Evolutionary conservation across 2,113 vertebrate genomes (phyloP), one percentile per base, ranked within the genome.

Genomic region (Psilopogon haemacephalus): DNA sequence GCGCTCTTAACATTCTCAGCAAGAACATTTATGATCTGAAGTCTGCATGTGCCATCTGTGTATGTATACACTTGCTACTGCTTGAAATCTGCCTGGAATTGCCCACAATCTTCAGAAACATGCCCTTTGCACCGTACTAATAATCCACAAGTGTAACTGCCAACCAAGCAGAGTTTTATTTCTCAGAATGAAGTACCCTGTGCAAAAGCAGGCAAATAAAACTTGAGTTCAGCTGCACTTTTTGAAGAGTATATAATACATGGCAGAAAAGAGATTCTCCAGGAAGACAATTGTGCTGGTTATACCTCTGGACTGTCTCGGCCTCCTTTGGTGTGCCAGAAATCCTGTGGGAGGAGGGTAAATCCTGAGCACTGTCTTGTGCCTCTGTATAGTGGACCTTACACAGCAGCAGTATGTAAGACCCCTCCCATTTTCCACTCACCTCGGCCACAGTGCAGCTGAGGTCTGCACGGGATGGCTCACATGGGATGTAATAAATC

Each of bases 361-460:
- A 79, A 54, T 6, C 24, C 56, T 32, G 40, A 26, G 33, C 26
- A 38, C 30, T 1, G 14, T 21, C 42, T 32, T 1, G 2, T 5
- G 20, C 5, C 32, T 48, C 18, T 26, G 27, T 27, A 13, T 15
- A 79, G 32, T 1, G 2, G 0, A 0, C 38, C 60, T 19, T 21
- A 62, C 37, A 64, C 21, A 24, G 32, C 58, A 68, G 48, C 7
- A 1, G 0, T 6, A 7, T 1, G 4, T 11, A 6, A 46, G 18
- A 76, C 8, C 12, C 73, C 35, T 67, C 59, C 24, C 27, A 16
- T 10, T 33, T 11, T 3, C 5, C 5, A 12, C 32, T 19, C 1
- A 2, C 8, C 46, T 24, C 1, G 0, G 50, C 60, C 8, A 1
- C 55, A 46, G 28, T 11, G 40, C 24, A 50, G 38, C 3, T 35